Conservation (phyloP, 1,140 invertebrate species). For the Drosophila sproati region DNA sequence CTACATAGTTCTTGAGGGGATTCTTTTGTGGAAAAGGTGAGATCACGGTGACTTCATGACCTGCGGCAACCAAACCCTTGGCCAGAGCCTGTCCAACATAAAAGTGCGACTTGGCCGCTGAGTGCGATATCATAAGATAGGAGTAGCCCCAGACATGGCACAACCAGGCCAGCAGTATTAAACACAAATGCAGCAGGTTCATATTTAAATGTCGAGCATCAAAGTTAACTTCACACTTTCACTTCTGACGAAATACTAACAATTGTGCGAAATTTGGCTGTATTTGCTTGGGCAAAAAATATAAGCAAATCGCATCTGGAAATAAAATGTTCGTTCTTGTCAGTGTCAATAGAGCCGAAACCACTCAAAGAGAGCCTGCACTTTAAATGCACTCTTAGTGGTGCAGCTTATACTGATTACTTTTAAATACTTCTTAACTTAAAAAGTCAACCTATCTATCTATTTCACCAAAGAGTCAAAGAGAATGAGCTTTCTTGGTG, state of each 20-base stretch:
- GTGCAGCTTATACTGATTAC: no score
- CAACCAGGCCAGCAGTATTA: conserved; percentile 14
- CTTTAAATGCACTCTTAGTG: no score
- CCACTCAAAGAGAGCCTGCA: no score
- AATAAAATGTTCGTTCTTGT: no score
- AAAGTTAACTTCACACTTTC: neutral
- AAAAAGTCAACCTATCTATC: no score
- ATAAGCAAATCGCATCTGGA: no score
- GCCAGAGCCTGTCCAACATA: conserved; percentile 85
- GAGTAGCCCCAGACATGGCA: conserved; percentile 49
- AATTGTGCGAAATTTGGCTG: neutral
- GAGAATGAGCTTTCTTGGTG: no score
- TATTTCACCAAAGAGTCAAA: no score
- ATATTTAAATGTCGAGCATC: conserved; percentile 19
- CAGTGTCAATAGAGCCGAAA: neutral
- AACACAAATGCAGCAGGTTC: neutral
- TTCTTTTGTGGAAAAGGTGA: conserved; percentile 85
- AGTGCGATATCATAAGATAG: conserved; percentile 84
- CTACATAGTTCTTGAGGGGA: conserved; percentile 85
- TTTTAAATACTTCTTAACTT: no score
- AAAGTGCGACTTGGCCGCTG: conserved; percentile 86
- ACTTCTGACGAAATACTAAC: neutral
- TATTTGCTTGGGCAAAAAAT: neutral
- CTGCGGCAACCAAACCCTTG: conserved; percentile 85
- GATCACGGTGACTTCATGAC: conserved; percentile 86